Conservation (phyloP, 92 coral and sea anemone genomes). For the Paragorgia papillata region DNA sequence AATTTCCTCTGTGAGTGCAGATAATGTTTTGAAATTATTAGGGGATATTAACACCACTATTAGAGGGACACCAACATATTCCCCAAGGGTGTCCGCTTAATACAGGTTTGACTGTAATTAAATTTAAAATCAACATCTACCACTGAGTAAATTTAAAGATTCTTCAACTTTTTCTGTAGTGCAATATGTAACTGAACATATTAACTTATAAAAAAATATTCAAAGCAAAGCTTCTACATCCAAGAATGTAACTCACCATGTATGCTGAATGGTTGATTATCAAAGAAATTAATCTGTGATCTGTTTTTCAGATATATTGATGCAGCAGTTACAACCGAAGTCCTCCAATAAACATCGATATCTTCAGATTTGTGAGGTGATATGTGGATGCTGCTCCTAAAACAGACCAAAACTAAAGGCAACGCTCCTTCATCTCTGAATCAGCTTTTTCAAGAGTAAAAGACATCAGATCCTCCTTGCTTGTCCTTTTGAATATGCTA, state of each 20-base stretch:
- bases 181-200: too few species aligned
- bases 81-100: too few species aligned
- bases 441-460: constrained; percentile 11
- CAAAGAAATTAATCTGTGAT: constrained; percentile 22
- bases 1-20: too few species aligned
- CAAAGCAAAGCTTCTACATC: too few species aligned
- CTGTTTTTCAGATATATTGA: constrained; percentile 19
- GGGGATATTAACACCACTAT: too few species aligned
- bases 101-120: too few species aligned
- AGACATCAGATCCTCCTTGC: constrained; percentile 11
- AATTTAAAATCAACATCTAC: too few species aligned
- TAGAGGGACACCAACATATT: too few species aligned
- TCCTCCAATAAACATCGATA: constrained; percentile 4
- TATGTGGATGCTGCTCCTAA: constrained; percentile 12
- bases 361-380: neutral
- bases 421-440: constrained; percentile 26
- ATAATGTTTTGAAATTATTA: too few species aligned
- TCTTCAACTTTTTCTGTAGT: too few species aligned
- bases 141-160: too few species aligned
- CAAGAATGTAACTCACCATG: constrained; percentile 1
- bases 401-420: constrained; percentile 13
- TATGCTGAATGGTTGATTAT: constrained; percentile 28
- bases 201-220: too few species aligned
- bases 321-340: constrained; percentile 26
- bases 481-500: constrained; percentile 22